These are phyloP conservation scores for Cremastinae sp. DNA, from an alignment of 2,888 invertebrate species.

Conservation along the genomic window DNA sequence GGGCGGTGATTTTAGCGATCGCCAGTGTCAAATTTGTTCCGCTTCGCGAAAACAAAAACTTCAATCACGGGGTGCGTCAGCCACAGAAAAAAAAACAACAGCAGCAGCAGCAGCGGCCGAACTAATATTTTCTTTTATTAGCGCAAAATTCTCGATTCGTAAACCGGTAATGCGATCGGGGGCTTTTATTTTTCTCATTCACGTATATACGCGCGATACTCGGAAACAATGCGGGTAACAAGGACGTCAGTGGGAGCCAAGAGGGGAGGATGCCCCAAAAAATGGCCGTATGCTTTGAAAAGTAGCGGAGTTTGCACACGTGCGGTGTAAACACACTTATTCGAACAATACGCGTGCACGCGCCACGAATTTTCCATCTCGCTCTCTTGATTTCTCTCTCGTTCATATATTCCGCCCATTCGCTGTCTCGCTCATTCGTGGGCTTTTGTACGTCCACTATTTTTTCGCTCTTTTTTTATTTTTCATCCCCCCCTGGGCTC, in stretches of 20 bases:
- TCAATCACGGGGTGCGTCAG: background rate
- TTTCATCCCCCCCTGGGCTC: too few species aligned
- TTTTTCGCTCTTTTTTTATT: background rate
- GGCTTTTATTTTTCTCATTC: slow-evolving; percentile 18
- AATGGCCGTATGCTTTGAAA: too few species aligned
- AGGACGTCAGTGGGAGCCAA: background rate
- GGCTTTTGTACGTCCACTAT: background rate
- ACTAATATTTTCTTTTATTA: slow-evolving; percentile 28
- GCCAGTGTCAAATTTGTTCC: too few species aligned
- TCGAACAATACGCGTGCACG: slow-evolving; percentile 59
- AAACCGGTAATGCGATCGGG: background rate
- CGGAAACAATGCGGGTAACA: slow-evolving; percentile 33
- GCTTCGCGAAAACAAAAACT: background rate
- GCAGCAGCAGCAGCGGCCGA: too few species aligned
- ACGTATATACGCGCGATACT: slow-evolving; percentile 12
- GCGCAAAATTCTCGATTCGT: slow-evolving; percentile 21
- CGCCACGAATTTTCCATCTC: slow-evolving; percentile 49
- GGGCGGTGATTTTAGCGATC: too few species aligned
- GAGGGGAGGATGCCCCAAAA: slow-evolving; percentile 7
- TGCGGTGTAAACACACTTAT: slow-evolving; percentile 57
- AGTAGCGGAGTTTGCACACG: slow-evolving; percentile 54
- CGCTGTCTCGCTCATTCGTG: slow-evolving; percentile 16
- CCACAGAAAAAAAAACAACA: too few species aligned
- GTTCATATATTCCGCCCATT: slow-evolving; percentile 21
- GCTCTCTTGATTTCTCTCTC: slow-evolving; percentile 7